Evolutionary conservation across 2,113 vertebrate genomes (phyloP), one percentile per base, ranked within the genome.

Genomic region (Apaloderma vittatum): DNA sequence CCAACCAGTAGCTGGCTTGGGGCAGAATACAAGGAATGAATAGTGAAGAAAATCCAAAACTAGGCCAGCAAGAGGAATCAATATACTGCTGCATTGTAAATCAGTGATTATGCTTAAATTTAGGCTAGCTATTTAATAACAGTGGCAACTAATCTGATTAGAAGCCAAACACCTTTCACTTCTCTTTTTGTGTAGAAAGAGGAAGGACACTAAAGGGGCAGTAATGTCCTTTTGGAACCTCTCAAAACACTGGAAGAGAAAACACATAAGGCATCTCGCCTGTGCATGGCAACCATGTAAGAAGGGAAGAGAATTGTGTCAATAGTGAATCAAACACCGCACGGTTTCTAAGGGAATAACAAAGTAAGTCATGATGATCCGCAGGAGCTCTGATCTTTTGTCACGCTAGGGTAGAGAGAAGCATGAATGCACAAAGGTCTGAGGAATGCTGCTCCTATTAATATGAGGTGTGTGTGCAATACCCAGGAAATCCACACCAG

Each of bases 221-320:
- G 16, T 3, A n/a, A 62, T 8, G 12, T 49, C 27, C 51, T 78
- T 68, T 16, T 15, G 46, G 32, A 59, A 75, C 11, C 43, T 62
- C 67, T n/a, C 66, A 90, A 66, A 59, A 66, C 51, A 54, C 63
- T 24, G 48, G 51, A 71, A 62, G 66, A 78, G 6, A 23, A 2
- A 16, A 15, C 4, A 27, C 22, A 76, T 48, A 63, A 30, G 34
- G 43, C 17, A 70, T 9, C 45, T 73, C 73, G 70, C 11, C 70
- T 37, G 30, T 36, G 36, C 52, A 71, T 0, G 0, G 30, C 51
- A 58, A 34, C 13, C 43, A 36, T 2, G 2, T 11, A 55, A 72
- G 27, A 51, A 54, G 63, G 52, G 17, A 67, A 76, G 55, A 70
- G 26, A 62, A 75, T 13, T 5, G 23, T 74, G 59, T 26, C 61